Evolutionary conservation across 2,113 vertebrate genomes (phyloP).

Genomic region (Phoxinus phoxinus): DNA sequence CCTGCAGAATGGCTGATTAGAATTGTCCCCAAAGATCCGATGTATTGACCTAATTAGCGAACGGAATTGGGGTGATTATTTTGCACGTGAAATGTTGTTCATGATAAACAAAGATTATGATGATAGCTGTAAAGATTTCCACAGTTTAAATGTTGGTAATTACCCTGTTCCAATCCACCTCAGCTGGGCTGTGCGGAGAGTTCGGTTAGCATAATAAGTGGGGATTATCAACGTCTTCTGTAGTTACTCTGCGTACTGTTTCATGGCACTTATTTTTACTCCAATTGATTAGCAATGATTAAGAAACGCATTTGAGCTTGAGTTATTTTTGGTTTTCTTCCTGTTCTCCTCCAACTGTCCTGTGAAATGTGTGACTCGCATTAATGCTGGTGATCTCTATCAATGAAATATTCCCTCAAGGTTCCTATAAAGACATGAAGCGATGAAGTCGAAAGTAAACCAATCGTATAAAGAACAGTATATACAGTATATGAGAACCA

Average conservation of each 20-base stretch:
- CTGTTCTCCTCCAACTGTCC: neutral
- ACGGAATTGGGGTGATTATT: conserved; percentile 52
- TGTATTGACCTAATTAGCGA: conserved; percentile 59
- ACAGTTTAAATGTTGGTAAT: conserved; percentile 57
- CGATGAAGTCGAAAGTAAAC: neutral
- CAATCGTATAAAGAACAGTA: neutral
- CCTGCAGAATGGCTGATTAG: conserved; percentile 46
- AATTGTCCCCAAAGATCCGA: conserved; percentile 42
- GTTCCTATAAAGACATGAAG: neutral
- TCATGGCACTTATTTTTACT: conserved; percentile 12
- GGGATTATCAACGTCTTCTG: conserved; percentile 37
- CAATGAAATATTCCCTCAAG: neutral
- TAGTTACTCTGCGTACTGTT: conserved; percentile 35
- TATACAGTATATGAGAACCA: neutral
- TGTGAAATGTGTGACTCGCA: neutral
- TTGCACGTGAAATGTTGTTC: conserved; percentile 53
- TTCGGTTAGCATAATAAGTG: conserved; percentile 45
- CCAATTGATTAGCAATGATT: conserved; percentile 4
- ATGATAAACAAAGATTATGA: conserved; percentile 53
- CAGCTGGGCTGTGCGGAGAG: conserved; percentile 34
- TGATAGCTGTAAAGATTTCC: conserved; percentile 57
- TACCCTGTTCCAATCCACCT: conserved; percentile 50
- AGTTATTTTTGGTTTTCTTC: neutral
- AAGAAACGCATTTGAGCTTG: neutral
- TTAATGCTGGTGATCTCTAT: neutral